These are phyloP conservation scores for Alviniconcha strummeri DNA, from an alignment of 2,888 invertebrate genomes.

Conservation along the genomic window DNA sequence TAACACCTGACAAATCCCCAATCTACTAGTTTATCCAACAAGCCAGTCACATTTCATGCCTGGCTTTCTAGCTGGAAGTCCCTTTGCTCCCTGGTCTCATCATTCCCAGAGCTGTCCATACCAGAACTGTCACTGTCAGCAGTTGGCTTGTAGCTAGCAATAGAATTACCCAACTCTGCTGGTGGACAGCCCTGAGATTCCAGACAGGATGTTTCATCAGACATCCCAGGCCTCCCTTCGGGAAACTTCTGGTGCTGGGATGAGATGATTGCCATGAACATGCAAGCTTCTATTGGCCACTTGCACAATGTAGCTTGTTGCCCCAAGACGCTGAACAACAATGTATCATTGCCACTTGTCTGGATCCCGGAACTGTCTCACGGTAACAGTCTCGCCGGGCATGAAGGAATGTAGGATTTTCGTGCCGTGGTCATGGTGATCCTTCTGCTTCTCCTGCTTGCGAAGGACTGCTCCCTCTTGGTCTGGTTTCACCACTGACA, in stretches of 20 bases:
- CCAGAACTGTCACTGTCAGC: too few relatives aligned
- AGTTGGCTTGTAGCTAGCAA: too few relatives aligned
- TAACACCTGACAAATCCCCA: too few relatives aligned
- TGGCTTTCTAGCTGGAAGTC: too few relatives aligned
- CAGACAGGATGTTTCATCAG: too few relatives aligned
- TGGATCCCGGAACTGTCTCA: constrained; percentile 4
- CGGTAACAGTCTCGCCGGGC: neutral
- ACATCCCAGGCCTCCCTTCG: too few relatives aligned
- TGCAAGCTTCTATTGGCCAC: neutral
- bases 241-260: constrained; percentile 16
- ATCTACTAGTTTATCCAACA: too few relatives aligned
- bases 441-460: constrained; percentile 1
- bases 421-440: neutral
- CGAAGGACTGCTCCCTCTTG: neutral
- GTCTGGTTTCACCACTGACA: neutral
- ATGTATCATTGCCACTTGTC: neutral
- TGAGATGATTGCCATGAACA: neutral
- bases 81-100: too few relatives aligned
- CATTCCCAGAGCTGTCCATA: too few relatives aligned
- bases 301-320: neutral
- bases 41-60: too few relatives aligned
- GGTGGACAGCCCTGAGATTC: too few relatives aligned
- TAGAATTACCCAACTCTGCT: too few relatives aligned
- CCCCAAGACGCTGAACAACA: neutral
- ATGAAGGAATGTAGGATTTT: neutral